phyloP scores from a whole-genome alignment of 2,888 invertebrate species.

The Drosophila prostipennis region DNA sequence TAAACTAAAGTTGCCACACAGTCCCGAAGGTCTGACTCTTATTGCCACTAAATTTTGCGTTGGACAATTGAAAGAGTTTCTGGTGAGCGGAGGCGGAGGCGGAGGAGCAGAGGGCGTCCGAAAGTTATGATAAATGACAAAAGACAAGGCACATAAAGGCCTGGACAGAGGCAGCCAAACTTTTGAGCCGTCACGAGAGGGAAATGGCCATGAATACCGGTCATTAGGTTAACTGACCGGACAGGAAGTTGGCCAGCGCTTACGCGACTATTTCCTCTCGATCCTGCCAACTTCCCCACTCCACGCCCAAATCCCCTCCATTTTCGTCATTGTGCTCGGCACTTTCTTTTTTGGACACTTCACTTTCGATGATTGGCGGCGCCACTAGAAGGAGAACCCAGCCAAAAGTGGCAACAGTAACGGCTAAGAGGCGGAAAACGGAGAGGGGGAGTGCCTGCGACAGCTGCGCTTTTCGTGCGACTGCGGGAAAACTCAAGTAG shows the following conservation, averaged over 20 bases:
- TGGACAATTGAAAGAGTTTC: slow-evolving; percentile 67
- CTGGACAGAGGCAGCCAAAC: slow-evolving; percentile 13
- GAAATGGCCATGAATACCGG: slow-evolving; percentile 66
- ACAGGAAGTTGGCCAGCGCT: slow-evolving; percentile 58
- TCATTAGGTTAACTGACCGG: slow-evolving; percentile 75
- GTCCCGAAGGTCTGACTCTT: slow-evolving; percentile 12
- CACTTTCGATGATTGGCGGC: slow-evolving; percentile 69
- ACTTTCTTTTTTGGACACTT: slow-evolving; percentile 59
- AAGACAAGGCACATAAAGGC: slow-evolving; percentile 60
- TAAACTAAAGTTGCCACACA: slow-evolving; percentile 38
- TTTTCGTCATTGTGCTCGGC: slow-evolving; percentile 55
- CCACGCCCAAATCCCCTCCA: neutral
- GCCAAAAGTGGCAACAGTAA: slow-evolving; percentile 15
- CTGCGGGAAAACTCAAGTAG: slow-evolving; percentile 24
- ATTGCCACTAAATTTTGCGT: slow-evolving; percentile 45
- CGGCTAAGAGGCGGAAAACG: neutral
- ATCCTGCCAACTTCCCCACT: neutral
- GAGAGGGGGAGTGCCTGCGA: slow-evolving; percentile 10
- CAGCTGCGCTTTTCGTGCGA: slow-evolving; percentile 74
- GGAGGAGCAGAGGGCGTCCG: slow-evolving; percentile 1
- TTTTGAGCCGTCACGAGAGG: slow-evolving; percentile 45
- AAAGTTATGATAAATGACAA: slow-evolving; percentile 69
- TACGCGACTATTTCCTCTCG: slow-evolving; percentile 1
- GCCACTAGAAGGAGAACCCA: slow-evolving; percentile 43
- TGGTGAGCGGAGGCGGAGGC: too few relatives aligned